A percentile compares a stretch with the other conserved stretches of the same genome.
Conservation (phyloP, 2,797 vertebrate genomes). For the Passerculus sandwichensis region DNA sequence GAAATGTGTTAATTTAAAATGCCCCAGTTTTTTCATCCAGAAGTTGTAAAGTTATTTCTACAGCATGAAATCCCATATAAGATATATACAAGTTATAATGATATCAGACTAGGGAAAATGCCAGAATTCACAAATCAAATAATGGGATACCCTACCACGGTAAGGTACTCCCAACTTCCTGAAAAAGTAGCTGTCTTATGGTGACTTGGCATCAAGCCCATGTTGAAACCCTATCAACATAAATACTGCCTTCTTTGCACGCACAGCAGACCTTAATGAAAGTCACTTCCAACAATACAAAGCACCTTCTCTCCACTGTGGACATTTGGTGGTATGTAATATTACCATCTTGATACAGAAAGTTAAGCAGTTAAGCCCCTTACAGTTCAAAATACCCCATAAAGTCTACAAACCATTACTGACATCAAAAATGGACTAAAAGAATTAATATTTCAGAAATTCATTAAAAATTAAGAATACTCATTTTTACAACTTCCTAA, state of each 20-base stretch:
- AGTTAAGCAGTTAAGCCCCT: conserved; percentile 48
- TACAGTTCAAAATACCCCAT: conserved; percentile 36
- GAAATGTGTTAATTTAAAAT: conserved; percentile 32
- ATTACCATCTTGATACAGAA: conserved; percentile 20
- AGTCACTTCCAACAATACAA: neutral
- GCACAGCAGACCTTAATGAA: neutral
- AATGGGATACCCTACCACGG: neutral
- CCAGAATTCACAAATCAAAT: neutral
- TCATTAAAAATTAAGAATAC: conserved; percentile 73
- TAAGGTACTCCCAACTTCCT: neutral
- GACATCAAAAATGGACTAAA: conserved; percentile 64
- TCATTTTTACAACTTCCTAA: conserved; percentile 65
- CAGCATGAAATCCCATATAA: neutral
- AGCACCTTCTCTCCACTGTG: conserved; percentile 18
- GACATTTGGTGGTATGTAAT: conserved; percentile 19
- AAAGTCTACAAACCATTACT: conserved; percentile 67
- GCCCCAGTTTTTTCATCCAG: neutral
- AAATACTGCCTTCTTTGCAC: conserved; percentile 16
- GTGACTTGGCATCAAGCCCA: neutral
- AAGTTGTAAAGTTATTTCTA: conserved; percentile 16
- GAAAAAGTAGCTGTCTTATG: conserved; percentile 13
- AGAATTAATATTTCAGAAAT: conserved; percentile 70
- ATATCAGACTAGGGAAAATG: neutral
- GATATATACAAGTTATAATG: neutral
- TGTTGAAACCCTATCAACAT: neutral